phyloP scores from a whole-genome alignment of 2,888 invertebrate genomes.

The Standfussiana lucernea region DNA sequence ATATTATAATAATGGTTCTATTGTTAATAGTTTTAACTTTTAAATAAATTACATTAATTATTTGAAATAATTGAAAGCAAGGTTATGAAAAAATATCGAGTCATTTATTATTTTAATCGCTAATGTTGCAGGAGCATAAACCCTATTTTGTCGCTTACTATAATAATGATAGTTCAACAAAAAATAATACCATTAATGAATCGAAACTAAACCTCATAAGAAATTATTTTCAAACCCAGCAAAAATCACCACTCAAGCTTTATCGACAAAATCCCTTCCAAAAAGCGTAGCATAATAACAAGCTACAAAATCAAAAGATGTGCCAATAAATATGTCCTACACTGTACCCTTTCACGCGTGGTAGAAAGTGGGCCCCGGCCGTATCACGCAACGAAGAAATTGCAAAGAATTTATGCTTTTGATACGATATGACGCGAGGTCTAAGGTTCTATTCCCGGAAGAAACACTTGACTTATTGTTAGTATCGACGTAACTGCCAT shows the following conservation, averaged over 20 bases:
- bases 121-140: not conserved
- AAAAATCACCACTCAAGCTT: not conserved
- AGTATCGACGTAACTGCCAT: conserved; percentile 60
- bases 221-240: not conserved
- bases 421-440: conserved; percentile 83
- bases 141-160: not conserved
- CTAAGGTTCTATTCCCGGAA: conserved; percentile 81
- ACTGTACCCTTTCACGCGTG: conserved; percentile 88
- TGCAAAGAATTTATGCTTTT: conserved; percentile 90
- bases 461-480: conserved; percentile 70
- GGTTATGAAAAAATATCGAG: not conserved
- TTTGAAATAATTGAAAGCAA: not conserved
- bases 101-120: not conserved
- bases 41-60: not conserved
- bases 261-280: not conserved
- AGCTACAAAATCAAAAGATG: conserved; percentile 3
- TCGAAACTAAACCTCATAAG: not conserved
- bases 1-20: not conserved
- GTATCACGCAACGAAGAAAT: conserved; percentile 89
- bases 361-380: conserved; percentile 88
- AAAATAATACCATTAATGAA: not conserved
- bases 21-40: not conserved
- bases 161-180: not conserved
- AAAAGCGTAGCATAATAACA: not conserved
- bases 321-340: conserved; percentile 67